Evolutionary conservation across 2,113 vertebrate species (phyloP).

Genomic region (Psittacus erithacus): DNA sequence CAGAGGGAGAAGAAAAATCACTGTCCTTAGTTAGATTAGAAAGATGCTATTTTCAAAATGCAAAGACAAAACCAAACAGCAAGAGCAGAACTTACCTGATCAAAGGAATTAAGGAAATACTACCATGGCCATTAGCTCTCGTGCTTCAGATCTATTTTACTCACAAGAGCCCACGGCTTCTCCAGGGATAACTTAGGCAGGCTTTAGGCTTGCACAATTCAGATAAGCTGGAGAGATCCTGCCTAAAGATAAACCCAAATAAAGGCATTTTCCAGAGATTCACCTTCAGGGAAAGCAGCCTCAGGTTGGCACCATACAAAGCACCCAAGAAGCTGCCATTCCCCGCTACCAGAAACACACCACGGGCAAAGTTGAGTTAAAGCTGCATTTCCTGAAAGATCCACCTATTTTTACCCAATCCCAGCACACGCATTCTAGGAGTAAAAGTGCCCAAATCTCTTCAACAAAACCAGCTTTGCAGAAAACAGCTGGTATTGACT

Average conservation of each 20-base stretch:
- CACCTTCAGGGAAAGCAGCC: not conserved
- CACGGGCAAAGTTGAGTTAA: not conserved
- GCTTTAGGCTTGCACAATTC: not conserved
- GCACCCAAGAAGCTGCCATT: not conserved
- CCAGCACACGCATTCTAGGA: not conserved
- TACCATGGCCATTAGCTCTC: not conserved
- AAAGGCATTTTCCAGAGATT: not conserved
- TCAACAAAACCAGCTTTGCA: not conserved
- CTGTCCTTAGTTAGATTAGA: not conserved
- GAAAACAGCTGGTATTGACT: not conserved
- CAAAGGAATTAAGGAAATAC: not conserved
- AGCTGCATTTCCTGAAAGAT: not conserved
- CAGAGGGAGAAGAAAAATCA: rapidly evolving
- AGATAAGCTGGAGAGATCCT: not conserved
- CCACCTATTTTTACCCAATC: not conserved
- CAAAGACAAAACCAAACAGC: not conserved
- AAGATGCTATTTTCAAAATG: not conserved
- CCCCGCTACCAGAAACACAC: not conserved
- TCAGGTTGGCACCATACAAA: rapidly evolving
- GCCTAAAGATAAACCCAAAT: not conserved
- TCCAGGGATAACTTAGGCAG: not conserved
- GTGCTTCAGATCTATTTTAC: not conserved
- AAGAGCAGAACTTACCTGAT: not conserved
- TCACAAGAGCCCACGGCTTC: not conserved
- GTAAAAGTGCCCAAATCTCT: not conserved